phyloP scores from a whole-genome alignment of 2,888 invertebrate species.

The Ophion slaviceki region DNA sequence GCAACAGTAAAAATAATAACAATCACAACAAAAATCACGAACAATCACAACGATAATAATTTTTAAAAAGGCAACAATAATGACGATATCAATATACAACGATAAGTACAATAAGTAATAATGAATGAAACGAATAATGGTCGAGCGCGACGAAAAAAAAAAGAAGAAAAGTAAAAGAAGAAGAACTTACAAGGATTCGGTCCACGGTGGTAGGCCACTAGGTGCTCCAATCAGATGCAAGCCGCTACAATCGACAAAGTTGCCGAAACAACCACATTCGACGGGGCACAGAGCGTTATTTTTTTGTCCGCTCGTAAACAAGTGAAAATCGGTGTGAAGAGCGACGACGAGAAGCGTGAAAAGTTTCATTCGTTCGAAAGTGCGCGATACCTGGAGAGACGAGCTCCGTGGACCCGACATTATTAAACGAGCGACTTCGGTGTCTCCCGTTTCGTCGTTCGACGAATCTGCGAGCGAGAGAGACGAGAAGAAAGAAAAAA shows the following conservation, averaged over 20 bases:
- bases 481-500: slow-evolving; percentile 8
- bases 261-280: slow-evolving; percentile 81
- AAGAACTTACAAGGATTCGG: slow-evolving; percentile 79
- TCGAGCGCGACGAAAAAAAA: background rate
- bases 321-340: slow-evolving; percentile 24
- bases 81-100: background rate
- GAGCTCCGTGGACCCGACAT: slow-evolving; percentile 58
- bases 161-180: slow-evolving; percentile 11
- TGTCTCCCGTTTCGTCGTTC: slow-evolving; percentile 9
- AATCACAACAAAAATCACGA: too few species aligned
- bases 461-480: slow-evolving; percentile 22
- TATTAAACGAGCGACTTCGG: slow-evolving; percentile 46
- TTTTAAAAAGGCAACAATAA: too few species aligned
- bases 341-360: slow-evolving; percentile 21
- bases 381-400: slow-evolving; percentile 38
- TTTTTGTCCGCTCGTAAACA: slow-evolving; percentile 51
- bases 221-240: slow-evolving; percentile 79
- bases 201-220: slow-evolving; percentile 81
- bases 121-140: background rate
- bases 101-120: background rate
- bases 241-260: slow-evolving; percentile 79
- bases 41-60: too few species aligned
- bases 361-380: slow-evolving; percentile 29
- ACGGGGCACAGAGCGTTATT: slow-evolving; percentile 77
- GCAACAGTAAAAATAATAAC: too few species aligned